A percentile compares a stretch with the other conserved stretches of the same genome.
phyloP scores from a whole-genome alignment of 2,888 invertebrate genomes.

The Heliconius charithonia region DNA sequence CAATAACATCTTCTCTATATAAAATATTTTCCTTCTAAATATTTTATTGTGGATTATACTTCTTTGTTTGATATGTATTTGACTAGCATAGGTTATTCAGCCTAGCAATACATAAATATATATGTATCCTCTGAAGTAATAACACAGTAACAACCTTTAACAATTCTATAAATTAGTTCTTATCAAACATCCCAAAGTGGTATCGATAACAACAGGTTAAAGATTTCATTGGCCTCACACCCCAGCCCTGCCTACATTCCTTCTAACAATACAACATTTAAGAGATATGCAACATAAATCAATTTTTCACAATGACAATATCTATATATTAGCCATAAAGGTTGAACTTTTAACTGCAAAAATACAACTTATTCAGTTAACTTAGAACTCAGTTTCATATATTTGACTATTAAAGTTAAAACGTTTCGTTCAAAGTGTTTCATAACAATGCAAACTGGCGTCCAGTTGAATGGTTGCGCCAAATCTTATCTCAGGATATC shows the following conservation, averaged over 20 bases:
- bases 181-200: conserved; percentile 10
- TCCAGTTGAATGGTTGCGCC: conserved; percentile 74
- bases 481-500: conserved; percentile 65
- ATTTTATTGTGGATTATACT: too few relatives aligned
- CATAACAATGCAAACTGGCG: conserved; percentile 78
- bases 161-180: background rate
- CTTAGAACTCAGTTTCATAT: conserved; percentile 14
- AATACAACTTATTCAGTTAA: conserved; percentile 1
- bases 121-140: background rate
- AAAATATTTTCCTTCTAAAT: too few relatives aligned
- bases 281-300: conserved; percentile 81
- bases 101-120: too few relatives aligned
- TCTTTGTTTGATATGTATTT: too few relatives aligned
- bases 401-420: conserved; percentile 3
- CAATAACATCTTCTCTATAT: too few relatives aligned
- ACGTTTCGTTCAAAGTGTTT: conserved; percentile 21
- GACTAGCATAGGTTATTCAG: too few relatives aligned
- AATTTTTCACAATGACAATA: conserved; percentile 76
- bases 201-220: conserved; percentile 32
- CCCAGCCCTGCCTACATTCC: conserved; percentile 52
- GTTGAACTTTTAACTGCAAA: background rate
- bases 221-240: conserved; percentile 42
- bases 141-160: background rate
- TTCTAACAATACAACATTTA: conserved; percentile 61
- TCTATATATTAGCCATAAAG: conserved; percentile 22